Evolutionary conservation across 2,888 invertebrate genomes (phyloP).

Genomic region (Drosophila buzzatii): DNA sequence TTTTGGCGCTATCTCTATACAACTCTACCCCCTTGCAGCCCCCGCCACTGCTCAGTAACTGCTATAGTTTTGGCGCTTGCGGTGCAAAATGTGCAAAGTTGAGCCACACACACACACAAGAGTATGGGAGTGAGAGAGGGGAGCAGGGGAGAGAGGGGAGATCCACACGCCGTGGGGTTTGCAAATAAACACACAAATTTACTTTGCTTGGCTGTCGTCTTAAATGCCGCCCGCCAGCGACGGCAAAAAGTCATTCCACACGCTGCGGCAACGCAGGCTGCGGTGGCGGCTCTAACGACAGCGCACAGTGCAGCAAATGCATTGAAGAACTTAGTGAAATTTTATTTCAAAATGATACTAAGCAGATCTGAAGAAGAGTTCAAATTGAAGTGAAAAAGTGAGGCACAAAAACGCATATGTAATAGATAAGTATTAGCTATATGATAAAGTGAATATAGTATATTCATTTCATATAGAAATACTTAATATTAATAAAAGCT

Average conservation of each 20-base stretch:
- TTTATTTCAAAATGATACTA: neutral
- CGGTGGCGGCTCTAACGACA: constrained; percentile 20
- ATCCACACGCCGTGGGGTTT: constrained; percentile 65
- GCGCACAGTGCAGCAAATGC: constrained; percentile 34
- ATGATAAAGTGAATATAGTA: too few relatives aligned
- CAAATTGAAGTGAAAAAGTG: neutral
- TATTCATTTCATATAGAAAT: too few relatives aligned
- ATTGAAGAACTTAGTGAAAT: neutral
- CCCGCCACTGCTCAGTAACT: constrained; percentile 9
- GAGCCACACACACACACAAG: constrained; percentile 40
- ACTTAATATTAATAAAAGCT: too few relatives aligned
- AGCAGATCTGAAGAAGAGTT: neutral
- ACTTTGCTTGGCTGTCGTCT: constrained; percentile 67
- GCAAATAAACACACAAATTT: constrained; percentile 78
- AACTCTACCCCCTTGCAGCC: neutral
- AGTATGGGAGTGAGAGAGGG: neutral
- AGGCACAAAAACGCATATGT: neutral
- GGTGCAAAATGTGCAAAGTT: constrained; percentile 70
- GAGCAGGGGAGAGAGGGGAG: constrained; percentile 9
- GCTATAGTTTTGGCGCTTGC: constrained; percentile 53
- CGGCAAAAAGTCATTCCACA: constrained; percentile 68
- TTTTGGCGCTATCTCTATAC: constrained; percentile 52
- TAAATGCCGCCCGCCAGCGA: constrained; percentile 59
- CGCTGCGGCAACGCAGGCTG: constrained; percentile 38
- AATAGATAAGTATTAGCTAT: neutral